phyloP scores from a whole-genome alignment of 2,797 vertebrate genomes.

The Melanotaenia pygmaea region DNA sequence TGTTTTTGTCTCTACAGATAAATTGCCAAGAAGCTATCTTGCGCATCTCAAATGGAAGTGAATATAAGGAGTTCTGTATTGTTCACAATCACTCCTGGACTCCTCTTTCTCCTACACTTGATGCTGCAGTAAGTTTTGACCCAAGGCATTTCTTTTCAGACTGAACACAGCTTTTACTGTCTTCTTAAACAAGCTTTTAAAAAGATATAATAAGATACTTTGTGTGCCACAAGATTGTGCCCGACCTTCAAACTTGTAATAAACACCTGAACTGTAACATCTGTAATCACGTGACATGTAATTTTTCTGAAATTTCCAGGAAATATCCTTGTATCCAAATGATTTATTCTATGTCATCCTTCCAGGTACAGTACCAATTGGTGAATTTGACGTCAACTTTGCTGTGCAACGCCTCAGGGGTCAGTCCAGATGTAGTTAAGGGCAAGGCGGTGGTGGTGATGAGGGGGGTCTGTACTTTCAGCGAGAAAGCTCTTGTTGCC shows the following conservation, averaged over 20 bases:
- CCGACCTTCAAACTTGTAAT: too few species aligned
- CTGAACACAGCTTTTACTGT: too few species aligned
- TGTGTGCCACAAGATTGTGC: too few species aligned
- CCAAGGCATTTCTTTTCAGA: not conserved
- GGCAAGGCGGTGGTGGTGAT: constrained; percentile 88
- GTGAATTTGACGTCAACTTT: constrained; percentile 82
- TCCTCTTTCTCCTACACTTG: constrained; percentile 80
- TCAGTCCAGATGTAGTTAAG: constrained; percentile 66
- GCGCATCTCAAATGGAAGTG: constrained; percentile 74
- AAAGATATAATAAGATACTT: too few species aligned
- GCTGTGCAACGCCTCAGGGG: constrained; percentile 84
- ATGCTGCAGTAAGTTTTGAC: constrained; percentile 85
- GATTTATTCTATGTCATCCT: constrained; percentile 7
- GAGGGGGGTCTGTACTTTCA: constrained; percentile 84
- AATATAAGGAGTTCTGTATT: constrained; percentile 87
- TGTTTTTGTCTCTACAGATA: constrained; percentile 75
- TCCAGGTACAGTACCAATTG: constrained; percentile 79
- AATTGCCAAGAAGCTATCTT: constrained; percentile 88
- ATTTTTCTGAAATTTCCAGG: not conserved
- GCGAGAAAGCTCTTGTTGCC: constrained; percentile 88
- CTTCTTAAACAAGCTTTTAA: too few species aligned
- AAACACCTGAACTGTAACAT: not conserved
- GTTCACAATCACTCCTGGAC: constrained; percentile 87
- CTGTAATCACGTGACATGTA: not conserved
- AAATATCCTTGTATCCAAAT: not conserved